These are phyloP conservation scores for Parotia lawesii DNA, from an alignment of 2,113 vertebrate species.

Conservation along the genomic window DNA sequence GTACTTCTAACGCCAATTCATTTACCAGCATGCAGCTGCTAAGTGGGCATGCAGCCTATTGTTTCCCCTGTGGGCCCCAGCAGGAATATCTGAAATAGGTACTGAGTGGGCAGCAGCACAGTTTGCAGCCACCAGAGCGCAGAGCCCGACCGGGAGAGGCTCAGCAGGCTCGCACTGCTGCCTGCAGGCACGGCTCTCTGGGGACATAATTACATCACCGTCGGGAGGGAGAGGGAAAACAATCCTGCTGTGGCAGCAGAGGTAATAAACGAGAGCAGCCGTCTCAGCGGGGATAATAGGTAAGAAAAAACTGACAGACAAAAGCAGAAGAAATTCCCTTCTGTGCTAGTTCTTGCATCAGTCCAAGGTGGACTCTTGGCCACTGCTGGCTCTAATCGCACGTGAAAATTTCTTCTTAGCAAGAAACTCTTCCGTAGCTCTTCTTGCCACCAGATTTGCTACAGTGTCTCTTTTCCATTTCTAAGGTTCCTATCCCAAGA, in stretches of 20 bases:
- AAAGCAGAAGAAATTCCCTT: background rate
- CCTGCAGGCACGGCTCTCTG: background rate
- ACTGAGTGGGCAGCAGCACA: background rate
- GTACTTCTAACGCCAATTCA: background rate
- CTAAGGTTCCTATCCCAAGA: background rate
- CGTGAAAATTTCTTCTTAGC: background rate
- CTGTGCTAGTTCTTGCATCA: background rate
- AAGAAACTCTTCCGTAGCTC: background rate
- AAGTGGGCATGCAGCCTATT: background rate
- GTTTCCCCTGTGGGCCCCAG: background rate
- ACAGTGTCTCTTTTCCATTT: background rate
- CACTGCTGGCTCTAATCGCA: background rate
- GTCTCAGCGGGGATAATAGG: background rate
- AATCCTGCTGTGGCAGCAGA: background rate
- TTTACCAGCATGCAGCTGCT: conserved; percentile 1
- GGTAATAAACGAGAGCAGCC: background rate
- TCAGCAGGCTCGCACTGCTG: background rate
- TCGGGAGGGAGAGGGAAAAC: background rate
- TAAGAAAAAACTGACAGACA: background rate
- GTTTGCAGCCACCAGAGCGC: background rate
- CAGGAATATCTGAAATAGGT: background rate
- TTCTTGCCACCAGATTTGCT: background rate
- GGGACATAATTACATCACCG: background rate
- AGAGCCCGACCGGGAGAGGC: background rate
- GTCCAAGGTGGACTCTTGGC: background rate